phyloP scores from a whole-genome alignment of 2,797 vertebrate species.

The Nyctalus aviator region DNA sequence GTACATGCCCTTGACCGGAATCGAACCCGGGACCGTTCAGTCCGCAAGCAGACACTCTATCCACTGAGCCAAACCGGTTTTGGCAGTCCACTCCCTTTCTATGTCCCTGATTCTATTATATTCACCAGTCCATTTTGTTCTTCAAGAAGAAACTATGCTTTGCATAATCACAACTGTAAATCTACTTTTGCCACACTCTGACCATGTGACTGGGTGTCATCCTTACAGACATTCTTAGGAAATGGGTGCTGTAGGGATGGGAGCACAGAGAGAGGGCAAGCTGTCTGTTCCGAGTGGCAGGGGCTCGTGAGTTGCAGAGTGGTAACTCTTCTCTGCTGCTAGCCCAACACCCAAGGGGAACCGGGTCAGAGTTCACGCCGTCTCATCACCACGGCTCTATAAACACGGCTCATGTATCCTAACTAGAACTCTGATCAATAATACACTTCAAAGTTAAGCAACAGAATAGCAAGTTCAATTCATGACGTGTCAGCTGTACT shows the following conservation, averaged over 20 bases:
- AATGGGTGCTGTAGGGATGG: background rate
- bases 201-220: too few species aligned
- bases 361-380: slow-evolving; percentile 9
- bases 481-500: background rate
- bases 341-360: background rate
- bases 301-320: background rate
- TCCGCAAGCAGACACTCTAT: too few species aligned
- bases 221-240: background rate
- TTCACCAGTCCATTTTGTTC: too few species aligned
- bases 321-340: background rate
- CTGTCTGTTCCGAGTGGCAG: background rate
- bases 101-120: too few species aligned
- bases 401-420: background rate
- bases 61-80: too few species aligned
- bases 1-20: too few species aligned
- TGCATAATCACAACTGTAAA: background rate
- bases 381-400: fast-evolving
- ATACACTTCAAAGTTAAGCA: background rate
- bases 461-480: background rate
- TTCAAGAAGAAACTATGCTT: too few species aligned
- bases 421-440: background rate
- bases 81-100: too few species aligned
- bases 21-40: too few species aligned
- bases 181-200: background rate
- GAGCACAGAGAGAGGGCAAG: background rate